Conservation (phyloP, 2,888 invertebrate species). For the Drosophila mercatorum region DNA sequence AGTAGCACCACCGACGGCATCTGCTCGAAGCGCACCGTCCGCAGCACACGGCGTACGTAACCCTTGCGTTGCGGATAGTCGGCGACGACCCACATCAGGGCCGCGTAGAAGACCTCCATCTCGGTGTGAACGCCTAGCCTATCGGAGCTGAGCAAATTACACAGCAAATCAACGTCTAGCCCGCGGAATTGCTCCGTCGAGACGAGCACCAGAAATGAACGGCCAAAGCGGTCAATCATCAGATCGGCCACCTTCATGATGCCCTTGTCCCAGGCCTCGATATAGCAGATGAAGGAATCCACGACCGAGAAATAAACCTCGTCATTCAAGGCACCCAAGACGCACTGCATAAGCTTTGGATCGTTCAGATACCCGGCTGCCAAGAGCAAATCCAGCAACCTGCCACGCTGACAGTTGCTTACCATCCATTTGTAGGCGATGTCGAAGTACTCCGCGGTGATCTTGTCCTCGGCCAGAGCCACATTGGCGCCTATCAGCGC, state of each 20-base stretch:
- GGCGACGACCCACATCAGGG: background rate
- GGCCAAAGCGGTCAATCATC: constrained; percentile 4
- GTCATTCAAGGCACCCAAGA: background rate
- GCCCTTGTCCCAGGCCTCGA: constrained; percentile 1
- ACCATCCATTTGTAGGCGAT: constrained; percentile 16
- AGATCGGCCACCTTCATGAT: background rate
- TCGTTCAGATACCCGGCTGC: background rate
- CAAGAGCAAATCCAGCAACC: background rate
- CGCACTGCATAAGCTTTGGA: background rate
- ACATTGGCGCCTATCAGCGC: rapidly evolving
- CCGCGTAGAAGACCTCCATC: constrained; percentile 11
- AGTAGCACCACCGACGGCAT: constrained; percentile 4
- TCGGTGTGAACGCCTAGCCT: constrained; percentile 8
- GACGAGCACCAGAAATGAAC: background rate
- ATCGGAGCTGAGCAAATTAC: constrained; percentile 4
- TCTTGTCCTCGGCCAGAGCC: background rate
- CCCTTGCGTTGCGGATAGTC: background rate
- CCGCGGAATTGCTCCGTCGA: background rate
- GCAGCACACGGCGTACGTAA: background rate
- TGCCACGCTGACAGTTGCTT: background rate
- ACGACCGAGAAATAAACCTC: background rate
- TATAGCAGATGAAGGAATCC: background rate
- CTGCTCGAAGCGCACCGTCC: constrained; percentile 1
- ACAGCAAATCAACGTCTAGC: background rate
- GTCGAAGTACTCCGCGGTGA: background rate